Evolutionary conservation across 2,113 vertebrate species (phyloP), one percentile per base, ranked within the genome.

Genomic region (human): DNA sequence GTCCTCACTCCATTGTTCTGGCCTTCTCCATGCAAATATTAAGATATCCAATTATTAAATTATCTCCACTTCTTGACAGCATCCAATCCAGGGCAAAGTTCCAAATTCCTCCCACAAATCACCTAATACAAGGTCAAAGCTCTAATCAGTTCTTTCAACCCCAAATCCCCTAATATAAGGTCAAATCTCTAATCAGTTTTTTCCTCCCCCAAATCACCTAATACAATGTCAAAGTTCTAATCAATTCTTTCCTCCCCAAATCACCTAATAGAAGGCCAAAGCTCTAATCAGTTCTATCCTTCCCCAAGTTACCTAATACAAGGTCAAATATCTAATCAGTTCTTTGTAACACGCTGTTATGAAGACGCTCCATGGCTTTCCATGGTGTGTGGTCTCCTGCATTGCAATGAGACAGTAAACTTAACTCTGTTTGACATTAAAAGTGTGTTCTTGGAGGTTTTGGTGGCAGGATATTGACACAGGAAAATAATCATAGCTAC

Each of bases 51-150:
- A 0, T 5, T 43, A 30, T 11, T 3, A 27, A 30, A 30, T 5
- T 0, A 6, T 8, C 13, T 5, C 6, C 5, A 20, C n/a, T 59
- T 1, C 14, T 25, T 0, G 0, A 1, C 4, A 23, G 43, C 43
- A 45, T 30, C n/a, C n/a, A 2, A 6, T 1, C 38, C 22, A n/a
- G 14, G 66, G 3, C 20, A 35, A 59, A 78, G 85, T 57, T 83
- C 14, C 0, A 6, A 4, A 1, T n/a, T 22, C 40, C n/a, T 30
- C 57, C 35, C 35, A 6, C 12, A 66, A 11, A 22, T 64, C n/a
- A 35, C 48, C 5, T 3, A 43, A 10, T 11, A 16, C n/a, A 35
- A 75, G n/a, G 70, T 38, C 22, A 55, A 27, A 55, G 13, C 68
- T 45, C 27, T 18, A 23, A 35, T 3, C 17, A 6, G 43, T 3